Evolutionary conservation across 2,113 vertebrate genomes (phyloP), one percentile per base, ranked within the genome.

Genomic region (Sterna hirundo): DNA sequence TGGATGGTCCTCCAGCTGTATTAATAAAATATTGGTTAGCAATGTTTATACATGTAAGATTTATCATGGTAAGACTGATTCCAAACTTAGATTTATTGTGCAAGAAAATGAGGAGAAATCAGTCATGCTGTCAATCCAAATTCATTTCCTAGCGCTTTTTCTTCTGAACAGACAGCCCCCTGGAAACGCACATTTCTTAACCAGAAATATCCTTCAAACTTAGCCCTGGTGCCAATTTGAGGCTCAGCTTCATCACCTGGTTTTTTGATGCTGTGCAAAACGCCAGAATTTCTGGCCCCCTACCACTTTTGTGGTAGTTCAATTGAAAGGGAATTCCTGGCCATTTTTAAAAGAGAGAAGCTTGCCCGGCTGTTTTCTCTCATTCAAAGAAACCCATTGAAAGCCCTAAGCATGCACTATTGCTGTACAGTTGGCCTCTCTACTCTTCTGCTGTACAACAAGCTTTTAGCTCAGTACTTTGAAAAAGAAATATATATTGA

Each of bases 21-120:
- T 96, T 84, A 94, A 96, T 94, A 92, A 95, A 95, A 82, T 93
- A 92, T 42, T 47, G 29, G 54, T 75, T 94, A 92, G 47, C 32
- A 82, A 36, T 89, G 52, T 94, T 95, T 92, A 86, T 76, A 72
- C 34, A 44, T 49, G 1, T 36, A 92, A 90, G 83, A 95, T 93
- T 94, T 95, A 93, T 95, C 91, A 82, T 46, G 19, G 47, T 40
- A 64, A 89, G 74, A 55, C 49, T 89, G 86, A 75, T 92, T 96
- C 81, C 65, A 83, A 96, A 82, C 61, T 65, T 65, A 57, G 72
- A 92, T 88, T 92, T 93, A 92, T 76, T 84, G 61, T 42, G 30
- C 76, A 75, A 83, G 85, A 83, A 92, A 94, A 94, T 91, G 38
- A 95, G 92, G 38, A 83, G 5, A 69, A 92, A 95, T 92, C 90